Evolutionary conservation across 2,113 vertebrate genomes (phyloP), one percentile per base, ranked within the genome.

Genomic region (Phoxinus phoxinus): DNA sequence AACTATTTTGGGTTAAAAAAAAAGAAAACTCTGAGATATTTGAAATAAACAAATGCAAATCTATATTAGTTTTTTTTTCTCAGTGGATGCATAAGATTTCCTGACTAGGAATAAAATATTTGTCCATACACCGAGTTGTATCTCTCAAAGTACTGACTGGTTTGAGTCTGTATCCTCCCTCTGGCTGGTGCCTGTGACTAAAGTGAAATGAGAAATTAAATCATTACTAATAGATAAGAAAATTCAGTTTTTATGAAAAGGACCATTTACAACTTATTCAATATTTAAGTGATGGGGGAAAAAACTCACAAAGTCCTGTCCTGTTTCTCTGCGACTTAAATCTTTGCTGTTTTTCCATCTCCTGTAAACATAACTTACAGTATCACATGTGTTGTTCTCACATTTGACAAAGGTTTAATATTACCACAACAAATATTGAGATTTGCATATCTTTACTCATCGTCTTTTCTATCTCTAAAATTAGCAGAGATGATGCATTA

Each of bases 101-200:
- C n/a, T n/a, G n/a, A n/a, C n/a, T n/a, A n/a, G n/a, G n/a, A 4
- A 1, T 35, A 19, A 21, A 7, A 87, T 1, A 11, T 0, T 15
- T 84, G 21, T 35, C 32, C 83, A 73, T 92, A 92, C 19, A 93
- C 41, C 53, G 88, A 88, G 76, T 92, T 92, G 56, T 89, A 53
- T 46, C 72, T 89, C 59, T 92, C 90, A 1, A 10, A 44, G 82
- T 91, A 91, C 13, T 90, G 85, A 79, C 56, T 75, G 12, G 72
- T 65, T 15, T 1, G 56, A 37, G 46, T 41, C 48, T 58, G 65
- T 83, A n/a, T 25, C 32, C 48, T 37, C 4, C 81, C 13, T 58
- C 81, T 41, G 4, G 21, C 4, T 0, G 30, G 67, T 11, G 32
- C 19, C 9, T 81, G 79, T 51, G 61, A 7, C 65, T 82, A 6